Conservation (phyloP, 2,888 invertebrate species). For the Latrodectus hesperus region DNA sequence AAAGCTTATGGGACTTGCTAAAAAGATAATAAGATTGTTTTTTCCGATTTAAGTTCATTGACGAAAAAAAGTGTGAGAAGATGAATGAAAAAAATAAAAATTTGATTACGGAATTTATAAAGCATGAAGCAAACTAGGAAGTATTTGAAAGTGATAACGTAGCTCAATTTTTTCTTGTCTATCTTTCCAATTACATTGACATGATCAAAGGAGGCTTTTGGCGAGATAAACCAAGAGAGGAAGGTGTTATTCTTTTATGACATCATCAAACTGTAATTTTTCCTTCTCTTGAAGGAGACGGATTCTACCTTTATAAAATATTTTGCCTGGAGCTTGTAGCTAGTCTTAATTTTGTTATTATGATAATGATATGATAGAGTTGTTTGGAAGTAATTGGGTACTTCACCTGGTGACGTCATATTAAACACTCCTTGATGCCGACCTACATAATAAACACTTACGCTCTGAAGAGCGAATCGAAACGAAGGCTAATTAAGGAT, state of each 20-base stretch:
- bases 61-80: too few species aligned
- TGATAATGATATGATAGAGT: conserved; percentile 56
- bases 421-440: conserved; percentile 38
- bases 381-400: conserved; percentile 30
- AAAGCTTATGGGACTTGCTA: too few species aligned
- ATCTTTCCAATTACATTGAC: too few species aligned
- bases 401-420: conserved; percentile 38
- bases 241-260: neutral
- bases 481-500: too few species aligned
- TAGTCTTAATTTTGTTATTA: conserved; percentile 55
- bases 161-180: too few species aligned
- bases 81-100: too few species aligned
- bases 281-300: neutral
- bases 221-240: neutral
- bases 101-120: too few species aligned
- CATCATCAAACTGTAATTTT: neutral
- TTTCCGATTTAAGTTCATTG: too few species aligned
- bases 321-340: conserved; percentile 8
- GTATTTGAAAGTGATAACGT: too few species aligned
- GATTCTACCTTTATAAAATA: conserved; percentile 12
- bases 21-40: too few species aligned
- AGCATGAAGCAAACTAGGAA: too few species aligned
- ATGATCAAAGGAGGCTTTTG: neutral
- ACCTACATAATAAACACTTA: neutral
- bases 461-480: too few species aligned